Evolutionary conservation across 2,888 invertebrate genomes (phyloP).

Genomic region (Athalia rosae): DNA sequence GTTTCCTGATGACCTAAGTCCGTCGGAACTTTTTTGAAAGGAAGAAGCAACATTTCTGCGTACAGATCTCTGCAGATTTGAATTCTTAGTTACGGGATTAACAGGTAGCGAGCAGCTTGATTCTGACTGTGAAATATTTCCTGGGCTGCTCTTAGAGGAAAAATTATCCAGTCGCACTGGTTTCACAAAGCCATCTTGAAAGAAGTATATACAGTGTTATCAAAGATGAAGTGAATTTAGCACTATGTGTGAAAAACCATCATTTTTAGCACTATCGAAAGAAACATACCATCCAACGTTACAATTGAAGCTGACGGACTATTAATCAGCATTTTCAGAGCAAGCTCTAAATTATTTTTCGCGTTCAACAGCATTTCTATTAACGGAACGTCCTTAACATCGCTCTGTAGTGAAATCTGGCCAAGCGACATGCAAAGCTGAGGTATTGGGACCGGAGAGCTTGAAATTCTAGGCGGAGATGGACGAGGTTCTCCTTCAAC

Average conservation of each 20-base stretch:
- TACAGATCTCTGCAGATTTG: constrained; percentile 20
- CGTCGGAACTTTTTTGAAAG: constrained; percentile 26
- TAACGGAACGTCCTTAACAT: constrained; percentile 52
- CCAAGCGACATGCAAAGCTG: constrained; percentile 60
- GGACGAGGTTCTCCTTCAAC: constrained; percentile 54
- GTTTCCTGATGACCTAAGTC: neutral
- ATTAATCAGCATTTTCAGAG: constrained; percentile 52
- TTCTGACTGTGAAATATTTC: constrained; percentile 46
- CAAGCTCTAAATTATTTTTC: constrained; percentile 55
- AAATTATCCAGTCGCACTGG: constrained; percentile 42
- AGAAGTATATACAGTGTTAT: neutral
- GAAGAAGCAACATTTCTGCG: constrained; percentile 38
- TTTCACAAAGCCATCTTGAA: constrained; percentile 50
- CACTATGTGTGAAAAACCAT: too few species aligned
- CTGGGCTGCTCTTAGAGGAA: constrained; percentile 39
- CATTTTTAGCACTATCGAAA: too few species aligned
- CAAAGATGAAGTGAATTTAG: neutral
- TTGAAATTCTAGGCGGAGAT: constrained; percentile 58
- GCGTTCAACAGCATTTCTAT: constrained; percentile 56
- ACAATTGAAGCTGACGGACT: constrained; percentile 47
- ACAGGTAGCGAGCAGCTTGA: constrained; percentile 43
- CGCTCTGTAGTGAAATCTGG: constrained; percentile 58
- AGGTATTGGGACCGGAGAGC: constrained; percentile 56
- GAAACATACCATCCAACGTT: constrained; percentile 47
- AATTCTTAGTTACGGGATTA: constrained; percentile 6